Conservation (phyloP, 2,113 vertebrate genomes). For the Aptenodytes patagonicus region DNA sequence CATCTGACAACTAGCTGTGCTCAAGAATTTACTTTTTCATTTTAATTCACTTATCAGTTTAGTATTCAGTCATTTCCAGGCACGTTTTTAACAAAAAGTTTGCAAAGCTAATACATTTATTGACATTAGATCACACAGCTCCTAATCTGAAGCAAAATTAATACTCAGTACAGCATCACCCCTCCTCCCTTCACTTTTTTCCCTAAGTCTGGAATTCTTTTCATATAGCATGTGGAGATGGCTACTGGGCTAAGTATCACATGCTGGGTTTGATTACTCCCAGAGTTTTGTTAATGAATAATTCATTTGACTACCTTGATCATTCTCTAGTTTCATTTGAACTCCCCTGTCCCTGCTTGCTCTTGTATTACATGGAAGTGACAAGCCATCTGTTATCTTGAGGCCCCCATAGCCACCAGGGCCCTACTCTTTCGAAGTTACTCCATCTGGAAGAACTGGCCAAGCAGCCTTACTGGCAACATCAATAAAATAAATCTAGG, state of each 20-base stretch:
- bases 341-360: neutral
- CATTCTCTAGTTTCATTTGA: constrained; percentile 30
- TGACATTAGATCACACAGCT: neutral
- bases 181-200: neutral
- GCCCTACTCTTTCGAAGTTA: neutral
- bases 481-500: neutral
- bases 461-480: neutral
- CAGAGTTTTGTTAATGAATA: constrained; percentile 48
- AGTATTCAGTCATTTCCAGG: neutral
- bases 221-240: neutral
- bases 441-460: neutral
- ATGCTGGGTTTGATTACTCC: constrained; percentile 24
- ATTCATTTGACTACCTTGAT: constrained; percentile 46
- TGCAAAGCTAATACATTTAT: neutral
- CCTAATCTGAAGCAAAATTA: neutral
- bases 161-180: neutral
- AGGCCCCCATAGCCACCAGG: neutral
- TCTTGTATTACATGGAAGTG: constrained; percentile 38
- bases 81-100: neutral
- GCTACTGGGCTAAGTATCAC: neutral
- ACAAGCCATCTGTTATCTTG: constrained; percentile 42
- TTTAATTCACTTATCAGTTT: neutral
- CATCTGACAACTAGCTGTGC: neutral
- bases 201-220: neutral
- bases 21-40: neutral